Evolutionary conservation across 2,113 vertebrate species (phyloP).

Genomic region (Ophiodon elongatus): DNA sequence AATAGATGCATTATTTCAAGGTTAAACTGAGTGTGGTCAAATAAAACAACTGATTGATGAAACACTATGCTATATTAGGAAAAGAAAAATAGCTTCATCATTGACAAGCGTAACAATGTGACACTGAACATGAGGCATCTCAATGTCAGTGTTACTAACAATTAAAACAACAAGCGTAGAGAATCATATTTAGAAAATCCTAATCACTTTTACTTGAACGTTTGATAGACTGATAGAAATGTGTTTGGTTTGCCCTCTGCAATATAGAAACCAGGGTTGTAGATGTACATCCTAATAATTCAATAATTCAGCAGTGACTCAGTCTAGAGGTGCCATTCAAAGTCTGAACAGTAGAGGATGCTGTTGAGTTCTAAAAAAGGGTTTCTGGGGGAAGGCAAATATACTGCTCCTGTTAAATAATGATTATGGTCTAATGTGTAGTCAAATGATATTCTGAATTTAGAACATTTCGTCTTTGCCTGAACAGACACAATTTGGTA

Average conservation of each 20-base stretch:
- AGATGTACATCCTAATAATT: background rate
- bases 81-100: background rate
- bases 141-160: background rate
- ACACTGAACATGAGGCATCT: background rate
- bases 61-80: background rate
- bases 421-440: background rate
- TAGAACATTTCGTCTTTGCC: background rate
- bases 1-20: background rate
- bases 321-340: background rate
- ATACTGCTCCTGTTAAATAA: background rate
- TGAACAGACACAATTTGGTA: background rate
- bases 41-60: background rate
- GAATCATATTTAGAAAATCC: background rate
- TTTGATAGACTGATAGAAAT: background rate
- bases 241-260: background rate
- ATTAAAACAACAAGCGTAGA: background rate
- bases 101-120: background rate
- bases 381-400: background rate
- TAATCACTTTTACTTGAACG: background rate
- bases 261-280: background rate
- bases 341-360: slow-evolving; percentile 44
- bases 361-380: slow-evolving; percentile 7
- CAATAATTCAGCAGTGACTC: background rate
- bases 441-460: background rate
- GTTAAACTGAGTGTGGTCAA: background rate